These are phyloP conservation scores for Exocentrus adspersus DNA, from an alignment of 2,888 invertebrate genomes.

Conservation along the genomic window DNA sequence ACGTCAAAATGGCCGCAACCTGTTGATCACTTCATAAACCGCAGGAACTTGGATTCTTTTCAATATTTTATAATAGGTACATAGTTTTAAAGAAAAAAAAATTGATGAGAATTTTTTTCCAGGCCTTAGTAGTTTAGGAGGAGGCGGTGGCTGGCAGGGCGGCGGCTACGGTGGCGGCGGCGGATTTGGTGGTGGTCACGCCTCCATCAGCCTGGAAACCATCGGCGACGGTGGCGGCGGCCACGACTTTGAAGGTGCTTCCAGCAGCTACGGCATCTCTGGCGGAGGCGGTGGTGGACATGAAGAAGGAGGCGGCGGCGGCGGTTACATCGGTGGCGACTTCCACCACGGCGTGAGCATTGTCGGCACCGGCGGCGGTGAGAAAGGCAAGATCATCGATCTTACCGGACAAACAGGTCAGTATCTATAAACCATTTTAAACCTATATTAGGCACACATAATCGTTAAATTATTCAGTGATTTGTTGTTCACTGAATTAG, in stretches of 20 bases:
- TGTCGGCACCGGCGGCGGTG: slow-evolving; percentile 46
- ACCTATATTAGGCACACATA: too few species aligned
- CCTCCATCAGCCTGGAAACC: slow-evolving; percentile 28
- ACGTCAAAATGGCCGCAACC: too few species aligned
- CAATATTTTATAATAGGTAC: too few species aligned
- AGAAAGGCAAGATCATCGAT: slow-evolving; percentile 46
- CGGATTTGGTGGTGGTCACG: slow-evolving; percentile 26
- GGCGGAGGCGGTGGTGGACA: slow-evolving; percentile 31
- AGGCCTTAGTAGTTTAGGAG: slow-evolving; percentile 31
- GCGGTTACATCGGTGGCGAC: slow-evolving; percentile 44
- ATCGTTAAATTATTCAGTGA: too few species aligned
- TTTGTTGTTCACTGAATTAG: too few species aligned
- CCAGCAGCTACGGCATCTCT: slow-evolving; percentile 21
- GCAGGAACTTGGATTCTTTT: too few species aligned
- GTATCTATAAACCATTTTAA: neutral
- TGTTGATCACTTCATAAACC: too few species aligned
- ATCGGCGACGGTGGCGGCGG: slow-evolving; percentile 26
- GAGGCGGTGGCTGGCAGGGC: slow-evolving; percentile 35
- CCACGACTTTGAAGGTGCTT: slow-evolving; percentile 13
- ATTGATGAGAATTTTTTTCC: too few species aligned
- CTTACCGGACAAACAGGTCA: slow-evolving; percentile 45
- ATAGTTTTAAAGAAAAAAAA: too few species aligned
- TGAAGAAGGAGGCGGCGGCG: slow-evolving; percentile 30
- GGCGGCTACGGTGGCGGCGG: slow-evolving; percentile 30
- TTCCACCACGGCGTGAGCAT: slow-evolving; percentile 52